Conservation (phyloP, 1,140 invertebrate species). For the Musca domestica region DNA sequence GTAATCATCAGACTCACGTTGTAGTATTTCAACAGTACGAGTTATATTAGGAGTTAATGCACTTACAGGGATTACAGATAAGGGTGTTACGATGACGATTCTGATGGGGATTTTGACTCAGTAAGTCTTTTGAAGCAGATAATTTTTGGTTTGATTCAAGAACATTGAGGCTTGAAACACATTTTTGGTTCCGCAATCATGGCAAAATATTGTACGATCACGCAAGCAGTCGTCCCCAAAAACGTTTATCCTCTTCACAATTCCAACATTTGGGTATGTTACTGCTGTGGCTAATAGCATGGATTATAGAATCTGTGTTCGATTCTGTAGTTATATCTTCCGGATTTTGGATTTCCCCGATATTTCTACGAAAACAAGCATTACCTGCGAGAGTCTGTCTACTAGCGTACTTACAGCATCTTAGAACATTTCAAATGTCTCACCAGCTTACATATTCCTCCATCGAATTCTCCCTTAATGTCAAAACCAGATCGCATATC, state of each 20-base stretch:
- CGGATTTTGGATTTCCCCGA: not conserved
- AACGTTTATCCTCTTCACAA: not conserved
- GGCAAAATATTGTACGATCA: not conserved
- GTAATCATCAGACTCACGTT: not conserved
- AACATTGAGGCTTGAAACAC: slow-evolving; percentile 17
- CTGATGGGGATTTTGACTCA: not conserved
- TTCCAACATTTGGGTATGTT: too few relatives aligned
- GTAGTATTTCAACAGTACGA: not conserved
- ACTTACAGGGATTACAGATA: too few relatives aligned
- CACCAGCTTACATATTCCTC: not conserved
- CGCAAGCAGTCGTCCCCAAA: slow-evolving; percentile 2
- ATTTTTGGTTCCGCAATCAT: too few relatives aligned
- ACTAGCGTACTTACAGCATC: not conserved
- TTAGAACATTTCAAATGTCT: slow-evolving; percentile 16
- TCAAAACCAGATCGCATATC: not conserved
- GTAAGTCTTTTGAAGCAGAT: not conserved
- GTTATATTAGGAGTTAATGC: not conserved
- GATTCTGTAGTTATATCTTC: too few relatives aligned
- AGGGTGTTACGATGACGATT: not conserved
- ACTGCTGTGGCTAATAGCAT: not conserved
- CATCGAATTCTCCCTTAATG: not conserved
- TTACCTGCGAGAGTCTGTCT: not conserved
- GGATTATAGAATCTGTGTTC: not conserved
- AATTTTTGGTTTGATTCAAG: not conserved
- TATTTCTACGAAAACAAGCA: not conserved